Evolutionary conservation across 2,888 invertebrate genomes (phyloP).

Genomic region (Chaitophorus viminalis): DNA sequence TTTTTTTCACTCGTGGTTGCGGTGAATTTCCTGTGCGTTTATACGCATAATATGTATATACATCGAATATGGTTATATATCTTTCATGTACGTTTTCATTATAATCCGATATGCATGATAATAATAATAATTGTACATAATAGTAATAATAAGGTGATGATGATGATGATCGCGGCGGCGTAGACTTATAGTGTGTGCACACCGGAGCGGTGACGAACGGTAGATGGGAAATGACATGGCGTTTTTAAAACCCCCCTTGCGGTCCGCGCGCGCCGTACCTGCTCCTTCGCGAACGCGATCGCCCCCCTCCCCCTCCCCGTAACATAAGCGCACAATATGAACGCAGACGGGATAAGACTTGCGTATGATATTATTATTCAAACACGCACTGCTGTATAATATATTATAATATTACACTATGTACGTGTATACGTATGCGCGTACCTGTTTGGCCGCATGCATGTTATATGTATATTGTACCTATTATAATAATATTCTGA

Average conservation of each 20-base stretch:
- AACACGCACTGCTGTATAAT: neutral
- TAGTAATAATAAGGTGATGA: neutral
- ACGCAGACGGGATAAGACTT: neutral
- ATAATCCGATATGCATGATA: too few relatives aligned
- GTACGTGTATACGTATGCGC: too few relatives aligned
- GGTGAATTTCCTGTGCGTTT: too few relatives aligned
- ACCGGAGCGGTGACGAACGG: neutral
- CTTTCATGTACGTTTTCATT: too few relatives aligned
- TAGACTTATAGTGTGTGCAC: too few relatives aligned
- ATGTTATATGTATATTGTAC: neutral
- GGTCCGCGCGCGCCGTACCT: neutral
- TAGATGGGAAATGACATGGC: conserved; percentile 48
- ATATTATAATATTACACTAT: too few relatives aligned
- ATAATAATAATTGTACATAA: neutral
- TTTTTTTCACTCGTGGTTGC: too few relatives aligned
- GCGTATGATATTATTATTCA: neutral
- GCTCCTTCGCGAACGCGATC: neutral
- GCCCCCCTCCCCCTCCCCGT: too few relatives aligned
- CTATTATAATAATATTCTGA: neutral
- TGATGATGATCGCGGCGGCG: neutral
- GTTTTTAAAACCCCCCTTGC: conserved; percentile 17
- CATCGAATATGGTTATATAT: too few relatives aligned
- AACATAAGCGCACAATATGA: conserved; percentile 28
- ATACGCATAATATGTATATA: too few relatives aligned
- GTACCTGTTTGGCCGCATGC: neutral